A percentile compares a stretch with the other conserved stretches of the same genome.
Evolutionary conservation across 2,888 invertebrate species (phyloP).

Genomic region (Apamea monoglypha): DNA sequence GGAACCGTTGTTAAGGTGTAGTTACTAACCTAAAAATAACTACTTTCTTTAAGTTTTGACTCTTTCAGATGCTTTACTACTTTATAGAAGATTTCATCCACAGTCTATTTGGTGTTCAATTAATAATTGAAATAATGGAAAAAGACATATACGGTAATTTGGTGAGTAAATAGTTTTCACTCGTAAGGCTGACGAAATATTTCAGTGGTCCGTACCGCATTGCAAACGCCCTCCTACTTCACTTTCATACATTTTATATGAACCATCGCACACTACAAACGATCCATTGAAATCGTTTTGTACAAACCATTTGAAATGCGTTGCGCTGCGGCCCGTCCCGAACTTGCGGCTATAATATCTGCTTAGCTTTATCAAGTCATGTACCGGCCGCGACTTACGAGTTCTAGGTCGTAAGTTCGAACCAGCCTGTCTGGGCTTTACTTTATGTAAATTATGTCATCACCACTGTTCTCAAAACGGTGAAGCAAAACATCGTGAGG

Average conservation of each 20-base stretch:
- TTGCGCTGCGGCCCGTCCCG: no score
- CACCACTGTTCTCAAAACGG: no score
- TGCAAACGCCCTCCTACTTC: no score
- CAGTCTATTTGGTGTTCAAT: constrained; percentile 8
- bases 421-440: no score
- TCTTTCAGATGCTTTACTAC: constrained; percentile 42
- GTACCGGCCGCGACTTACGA: background rate
- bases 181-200: background rate
- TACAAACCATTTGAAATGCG: no score
- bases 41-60: background rate
- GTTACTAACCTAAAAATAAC: background rate
- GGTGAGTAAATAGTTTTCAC: constrained; percentile 2
- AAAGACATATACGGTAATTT: background rate
- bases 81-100: constrained; percentile 5
- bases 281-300: no score
- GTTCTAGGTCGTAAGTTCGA: no score
- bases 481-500: no score
- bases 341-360: no score
- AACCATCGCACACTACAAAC: background rate
- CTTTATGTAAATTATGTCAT: no score
- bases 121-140: background rate
- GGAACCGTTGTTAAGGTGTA: background rate
- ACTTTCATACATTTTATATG: background rate
- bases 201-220: background rate
- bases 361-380: background rate